Evolutionary conservation across 92 coral and sea anemone genomes (phyloP).

Genomic region (Phenganax marumi): DNA sequence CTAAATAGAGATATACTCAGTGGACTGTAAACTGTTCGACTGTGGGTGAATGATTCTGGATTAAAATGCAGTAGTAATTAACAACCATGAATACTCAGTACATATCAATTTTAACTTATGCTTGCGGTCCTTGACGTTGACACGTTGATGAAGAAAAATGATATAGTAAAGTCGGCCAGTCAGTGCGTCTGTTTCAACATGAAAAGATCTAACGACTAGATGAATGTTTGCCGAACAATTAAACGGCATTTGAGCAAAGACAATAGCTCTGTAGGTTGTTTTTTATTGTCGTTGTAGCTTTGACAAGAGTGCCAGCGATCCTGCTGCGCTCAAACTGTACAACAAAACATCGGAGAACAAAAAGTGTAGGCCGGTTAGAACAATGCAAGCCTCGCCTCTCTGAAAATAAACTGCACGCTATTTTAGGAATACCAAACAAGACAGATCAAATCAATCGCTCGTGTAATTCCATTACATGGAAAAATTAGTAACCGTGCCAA

Average conservation of each 20-base stretch:
- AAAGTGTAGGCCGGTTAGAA: not conserved
- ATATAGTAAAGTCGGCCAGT: not conserved
- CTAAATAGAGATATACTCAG: no score
- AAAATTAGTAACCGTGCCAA: no score
- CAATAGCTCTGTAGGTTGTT: constrained; percentile 17
- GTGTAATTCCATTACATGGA: no score
- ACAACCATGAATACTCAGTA: no score
- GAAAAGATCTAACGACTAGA: not conserved
- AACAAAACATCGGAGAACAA: not conserved
- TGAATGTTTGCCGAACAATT: constrained; percentile 30
- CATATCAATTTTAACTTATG: not conserved
- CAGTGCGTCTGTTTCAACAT: not conserved
- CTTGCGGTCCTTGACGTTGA: not conserved
- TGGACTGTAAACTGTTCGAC: no score
- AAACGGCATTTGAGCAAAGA: constrained; percentile 36
- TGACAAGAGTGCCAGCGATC: constrained; percentile 4
- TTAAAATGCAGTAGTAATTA: no score
- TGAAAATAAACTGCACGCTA: constrained; percentile 16
- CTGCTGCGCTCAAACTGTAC: not conserved
- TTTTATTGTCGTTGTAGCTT: constrained; percentile 32
- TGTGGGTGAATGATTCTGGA: no score
- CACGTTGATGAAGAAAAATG: not conserved
- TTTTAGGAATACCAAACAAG: not conserved
- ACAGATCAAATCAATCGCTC: no score
- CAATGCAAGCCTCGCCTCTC: not conserved